Evolutionary conservation across 2,797 vertebrate species (phyloP).

Genomic region (Amblyopsis hoosieri): DNA sequence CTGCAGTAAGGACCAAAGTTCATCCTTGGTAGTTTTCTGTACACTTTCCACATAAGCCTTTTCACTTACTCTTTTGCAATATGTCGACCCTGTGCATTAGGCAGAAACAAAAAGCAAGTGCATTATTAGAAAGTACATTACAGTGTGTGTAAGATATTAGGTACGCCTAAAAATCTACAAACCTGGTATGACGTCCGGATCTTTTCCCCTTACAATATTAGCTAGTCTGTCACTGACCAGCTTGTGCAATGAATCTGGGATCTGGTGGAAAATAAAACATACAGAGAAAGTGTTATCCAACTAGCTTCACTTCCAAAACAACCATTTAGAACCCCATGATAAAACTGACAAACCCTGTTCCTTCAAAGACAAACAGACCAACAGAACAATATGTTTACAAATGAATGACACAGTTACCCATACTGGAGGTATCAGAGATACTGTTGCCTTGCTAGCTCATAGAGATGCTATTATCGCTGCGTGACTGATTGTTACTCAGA

Average conservation of each 20-base stretch:
- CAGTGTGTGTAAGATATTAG: background rate
- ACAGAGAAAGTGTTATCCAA: background rate
- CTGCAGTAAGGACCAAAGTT: constrained; percentile 85
- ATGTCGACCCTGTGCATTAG: constrained; percentile 78
- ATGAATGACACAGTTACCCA: background rate
- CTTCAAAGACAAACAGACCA: background rate
- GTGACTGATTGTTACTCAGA: constrained; percentile 8
- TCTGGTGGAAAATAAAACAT: constrained; percentile 70
- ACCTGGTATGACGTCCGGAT: constrained; percentile 85
- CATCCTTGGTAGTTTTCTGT: constrained; percentile 87
- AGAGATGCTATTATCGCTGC: background rate
- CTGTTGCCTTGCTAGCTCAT: constrained; percentile 3
- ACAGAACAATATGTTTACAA: constrained; percentile 1
- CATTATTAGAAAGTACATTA: background rate
- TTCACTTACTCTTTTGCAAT: constrained; percentile 82
- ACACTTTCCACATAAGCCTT: constrained; percentile 75
- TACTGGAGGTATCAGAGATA: constrained; percentile 8
- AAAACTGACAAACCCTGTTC: background rate
- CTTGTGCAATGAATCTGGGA: constrained; percentile 89
- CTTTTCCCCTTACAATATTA: constrained; percentile 86
- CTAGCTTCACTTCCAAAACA: background rate
- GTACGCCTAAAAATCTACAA: constrained; percentile 19
- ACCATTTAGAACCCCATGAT: background rate
- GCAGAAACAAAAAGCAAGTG: background rate
- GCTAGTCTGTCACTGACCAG: constrained; percentile 90